These are phyloP conservation scores for Mesoligia furuncula DNA, from an alignment of 2,888 invertebrate species.

Conservation along the genomic window DNA sequence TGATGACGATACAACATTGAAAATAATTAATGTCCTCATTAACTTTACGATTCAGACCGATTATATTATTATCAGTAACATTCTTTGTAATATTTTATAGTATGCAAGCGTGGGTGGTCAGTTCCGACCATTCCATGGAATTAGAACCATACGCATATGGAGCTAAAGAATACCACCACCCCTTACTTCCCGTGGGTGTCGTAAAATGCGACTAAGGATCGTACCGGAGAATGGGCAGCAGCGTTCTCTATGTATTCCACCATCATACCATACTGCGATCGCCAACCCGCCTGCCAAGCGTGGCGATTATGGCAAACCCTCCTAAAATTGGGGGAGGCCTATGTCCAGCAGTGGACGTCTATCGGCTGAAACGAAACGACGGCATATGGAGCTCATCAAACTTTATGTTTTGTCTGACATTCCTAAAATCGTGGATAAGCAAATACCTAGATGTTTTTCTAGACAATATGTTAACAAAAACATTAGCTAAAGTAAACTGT, in stretches of 20 bases:
- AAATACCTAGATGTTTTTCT: slow-evolving; percentile 43
- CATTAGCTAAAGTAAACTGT: slow-evolving; percentile 32
- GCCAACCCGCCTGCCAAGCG: too few species aligned
- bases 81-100: slow-evolving; percentile 6
- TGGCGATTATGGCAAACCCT: too few species aligned
- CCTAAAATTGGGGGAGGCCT: too few species aligned
- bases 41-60: background rate
- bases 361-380: too few species aligned
- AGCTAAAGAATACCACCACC: too few species aligned
- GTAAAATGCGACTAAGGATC: too few species aligned
- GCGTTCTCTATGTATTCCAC: too few species aligned
- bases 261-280: too few species aligned
- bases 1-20: background rate
- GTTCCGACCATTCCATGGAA: slow-evolving; percentile 18
- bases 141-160: slow-evolving; percentile 30
- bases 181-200: too few species aligned
- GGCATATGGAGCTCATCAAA: slow-evolving; percentile 38
- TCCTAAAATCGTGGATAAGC: slow-evolving; percentile 35
- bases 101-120: slow-evolving; percentile 39
- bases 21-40: background rate
- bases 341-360: too few species aligned
- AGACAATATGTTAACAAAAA: slow-evolving; percentile 21
- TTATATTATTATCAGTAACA: background rate
- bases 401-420: slow-evolving; percentile 38
- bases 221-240: too few species aligned